phyloP scores from a whole-genome alignment of 2,113 vertebrate species.

The Phrynosoma platyrhinos region DNA sequence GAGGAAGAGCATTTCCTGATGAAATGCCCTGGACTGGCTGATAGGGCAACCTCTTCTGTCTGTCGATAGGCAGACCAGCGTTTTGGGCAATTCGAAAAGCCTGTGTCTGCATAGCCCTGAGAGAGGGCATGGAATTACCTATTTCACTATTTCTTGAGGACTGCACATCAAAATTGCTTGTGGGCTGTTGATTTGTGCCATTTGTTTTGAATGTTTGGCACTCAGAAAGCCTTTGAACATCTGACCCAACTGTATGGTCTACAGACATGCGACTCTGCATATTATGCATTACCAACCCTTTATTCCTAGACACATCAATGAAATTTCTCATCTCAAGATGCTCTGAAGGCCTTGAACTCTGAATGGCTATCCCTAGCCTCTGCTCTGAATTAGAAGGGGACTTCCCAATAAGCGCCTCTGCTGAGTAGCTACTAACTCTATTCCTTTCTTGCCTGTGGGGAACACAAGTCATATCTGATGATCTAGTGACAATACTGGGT shows the following conservation, averaged over 20 bases:
- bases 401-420: slow-evolving; percentile 96
- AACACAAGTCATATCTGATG: slow-evolving; percentile 89
- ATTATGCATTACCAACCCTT: slow-evolving; percentile 86
- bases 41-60: slow-evolving; percentile 88
- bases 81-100: slow-evolving; percentile 87
- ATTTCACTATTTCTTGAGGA: slow-evolving; percentile 91
- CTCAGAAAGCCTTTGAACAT: slow-evolving; percentile 88
- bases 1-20: slow-evolving; percentile 77
- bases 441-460: slow-evolving; percentile 94
- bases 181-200: slow-evolving; percentile 80
- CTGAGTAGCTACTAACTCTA: slow-evolving; percentile 95
- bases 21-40: slow-evolving; percentile 87
- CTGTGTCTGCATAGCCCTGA: slow-evolving; percentile 88
- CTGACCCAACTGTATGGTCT: slow-evolving; percentile 83
- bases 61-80: slow-evolving; percentile 81
- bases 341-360: slow-evolving; percentile 87
- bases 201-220: slow-evolving; percentile 91
- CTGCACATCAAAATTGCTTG: slow-evolving; percentile 88
- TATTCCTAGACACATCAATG: slow-evolving; percentile 89
- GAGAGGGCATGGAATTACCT: slow-evolving; percentile 81
- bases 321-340: slow-evolving; percentile 93
- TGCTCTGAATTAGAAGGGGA: slow-evolving; percentile 88
- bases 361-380: slow-evolving; percentile 90
- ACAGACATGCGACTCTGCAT: slow-evolving; percentile 85
- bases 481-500: slow-evolving; percentile 86